Evolutionary conservation across 2,113 vertebrate species (phyloP), one percentile per base, ranked within the genome.

Genomic region (Phaethon lepturus): DNA sequence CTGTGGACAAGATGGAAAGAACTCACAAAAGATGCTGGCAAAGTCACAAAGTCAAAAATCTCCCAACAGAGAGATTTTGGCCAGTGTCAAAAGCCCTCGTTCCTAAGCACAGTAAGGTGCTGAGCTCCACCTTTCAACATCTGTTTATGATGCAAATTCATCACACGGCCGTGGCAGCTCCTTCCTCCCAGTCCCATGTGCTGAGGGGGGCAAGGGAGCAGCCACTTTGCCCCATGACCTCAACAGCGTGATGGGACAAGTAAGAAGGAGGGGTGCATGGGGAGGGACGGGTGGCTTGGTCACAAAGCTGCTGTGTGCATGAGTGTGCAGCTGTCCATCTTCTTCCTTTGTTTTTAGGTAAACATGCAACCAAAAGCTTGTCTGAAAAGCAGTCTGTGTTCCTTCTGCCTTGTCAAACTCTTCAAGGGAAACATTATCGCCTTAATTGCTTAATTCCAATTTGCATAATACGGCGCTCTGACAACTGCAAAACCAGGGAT

Each of bases 381-480:
- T 97, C 95, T 98, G 91, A 80, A 94, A 98, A 98, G 95, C 94
- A 97, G 96, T 77, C 97, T 96, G 97, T 97, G 96, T 97, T 98
- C 93, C 95, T 91, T 96, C 97, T 95, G 98, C 97, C 97, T 98
- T 98, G 98, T 98, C 97, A 98, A 97, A 97, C 96, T 98, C 98
- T 98, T 98, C 98, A 98, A 98, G 98, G 96, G 94, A 98, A 98
- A 98, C 97, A 97, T 98, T 98, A 98, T 98, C 93, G 96, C 97
- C 97, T 98, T 98, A 98, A 98, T 98, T 98, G 98, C 98, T 98
- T 98, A 98, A 98, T 96, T 97, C 93, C 80, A 97, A 98, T 98
- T 98, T 97, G 81, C 98, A 98, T 98, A 98, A 98, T 98, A 97
- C 29, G 13, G 93, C 33, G n/a, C 96, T 97, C 98, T 98, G 97